Evolutionary conservation across 2,888 invertebrate genomes (phyloP).

Genomic region (Plebejus argus): DNA sequence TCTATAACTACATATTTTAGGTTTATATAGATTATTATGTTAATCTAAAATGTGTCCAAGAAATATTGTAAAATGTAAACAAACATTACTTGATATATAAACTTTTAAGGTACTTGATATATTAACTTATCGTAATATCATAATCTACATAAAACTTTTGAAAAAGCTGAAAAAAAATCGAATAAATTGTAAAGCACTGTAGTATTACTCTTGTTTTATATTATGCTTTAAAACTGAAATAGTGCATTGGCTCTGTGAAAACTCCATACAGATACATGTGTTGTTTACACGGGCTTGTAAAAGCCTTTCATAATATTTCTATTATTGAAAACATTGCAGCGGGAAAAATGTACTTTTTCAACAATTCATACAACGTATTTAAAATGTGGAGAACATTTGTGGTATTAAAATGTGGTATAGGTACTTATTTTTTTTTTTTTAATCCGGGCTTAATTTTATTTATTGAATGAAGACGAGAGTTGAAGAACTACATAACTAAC

Average conservation of each 20-base stretch:
- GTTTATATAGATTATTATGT: too few relatives aligned
- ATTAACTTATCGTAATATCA: too few relatives aligned
- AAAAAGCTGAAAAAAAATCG: not conserved
- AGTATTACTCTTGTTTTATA: not conserved
- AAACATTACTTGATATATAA: not conserved
- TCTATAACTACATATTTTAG: too few relatives aligned
- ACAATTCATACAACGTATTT: not conserved
- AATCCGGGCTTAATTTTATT: not conserved
- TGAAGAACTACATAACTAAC: too few relatives aligned
- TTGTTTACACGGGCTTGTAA: slow-evolving; percentile 8
- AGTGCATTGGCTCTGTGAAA: not conserved
- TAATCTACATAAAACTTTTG: not conserved
- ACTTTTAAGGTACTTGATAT: too few relatives aligned
- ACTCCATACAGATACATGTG: not conserved
- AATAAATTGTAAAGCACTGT: not conserved
- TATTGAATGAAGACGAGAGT: not conserved
- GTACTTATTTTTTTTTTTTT: not conserved
- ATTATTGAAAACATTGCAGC: not conserved
- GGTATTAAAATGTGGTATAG: not conserved
- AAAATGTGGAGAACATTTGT: not conserved
- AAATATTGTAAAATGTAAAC: too few relatives aligned
- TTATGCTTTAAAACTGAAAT: slow-evolving; percentile 7
- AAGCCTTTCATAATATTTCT: slow-evolving; percentile 11
- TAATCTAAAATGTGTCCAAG: too few relatives aligned
- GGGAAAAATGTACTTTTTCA: not conserved